Evolutionary conservation across 2,888 invertebrate species (phyloP).

Genomic region (Holacanthella duospinosa): DNA sequence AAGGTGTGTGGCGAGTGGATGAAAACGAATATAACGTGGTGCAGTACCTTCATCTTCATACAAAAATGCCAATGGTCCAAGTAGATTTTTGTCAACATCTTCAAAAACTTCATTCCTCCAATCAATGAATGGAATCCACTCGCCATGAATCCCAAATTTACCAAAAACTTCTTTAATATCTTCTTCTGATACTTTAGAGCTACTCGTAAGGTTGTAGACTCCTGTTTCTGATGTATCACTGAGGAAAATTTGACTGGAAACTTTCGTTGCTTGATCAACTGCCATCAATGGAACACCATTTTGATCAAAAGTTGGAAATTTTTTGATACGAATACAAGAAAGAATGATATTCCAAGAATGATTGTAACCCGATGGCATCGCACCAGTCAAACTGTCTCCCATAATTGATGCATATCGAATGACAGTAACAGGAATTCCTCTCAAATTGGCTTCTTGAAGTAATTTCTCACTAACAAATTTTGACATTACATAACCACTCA

Average conservation of each 20-base stretch:
- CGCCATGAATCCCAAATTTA: background rate
- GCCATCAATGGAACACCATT: slow-evolving; percentile 19
- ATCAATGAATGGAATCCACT: slow-evolving; percentile 2
- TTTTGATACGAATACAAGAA: slow-evolving; percentile 22
- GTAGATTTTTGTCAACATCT: background rate
- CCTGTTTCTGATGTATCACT: slow-evolving; percentile 17
- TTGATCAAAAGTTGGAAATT: slow-evolving; percentile 14
- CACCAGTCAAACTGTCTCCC: slow-evolving; percentile 23
- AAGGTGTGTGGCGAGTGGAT: background rate
- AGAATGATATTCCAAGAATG: slow-evolving; percentile 22
- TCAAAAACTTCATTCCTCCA: slow-evolving; percentile 10
- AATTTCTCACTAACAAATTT: slow-evolving; percentile 28
- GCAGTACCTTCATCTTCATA: slow-evolving; percentile 3
- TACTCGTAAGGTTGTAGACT: slow-evolving; percentile 26
- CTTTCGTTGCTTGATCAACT: slow-evolving; percentile 20
- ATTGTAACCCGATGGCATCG: slow-evolving; percentile 21
- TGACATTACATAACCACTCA: slow-evolving; percentile 22
- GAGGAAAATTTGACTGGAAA: slow-evolving; percentile 22
- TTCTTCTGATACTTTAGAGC: background rate
- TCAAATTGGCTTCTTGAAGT: slow-evolving; percentile 13
- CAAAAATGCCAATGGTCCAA: background rate
- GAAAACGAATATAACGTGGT: background rate
- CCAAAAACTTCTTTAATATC: background rate
- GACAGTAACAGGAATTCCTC: slow-evolving; percentile 25
- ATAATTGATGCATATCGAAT: slow-evolving; percentile 21